A percentile compares a stretch with the other conserved stretches of the same genome.
These are phyloP conservation scores for Antennarius striatus DNA, from an alignment of 2,113 vertebrate genomes.

Conservation along the genomic window DNA sequence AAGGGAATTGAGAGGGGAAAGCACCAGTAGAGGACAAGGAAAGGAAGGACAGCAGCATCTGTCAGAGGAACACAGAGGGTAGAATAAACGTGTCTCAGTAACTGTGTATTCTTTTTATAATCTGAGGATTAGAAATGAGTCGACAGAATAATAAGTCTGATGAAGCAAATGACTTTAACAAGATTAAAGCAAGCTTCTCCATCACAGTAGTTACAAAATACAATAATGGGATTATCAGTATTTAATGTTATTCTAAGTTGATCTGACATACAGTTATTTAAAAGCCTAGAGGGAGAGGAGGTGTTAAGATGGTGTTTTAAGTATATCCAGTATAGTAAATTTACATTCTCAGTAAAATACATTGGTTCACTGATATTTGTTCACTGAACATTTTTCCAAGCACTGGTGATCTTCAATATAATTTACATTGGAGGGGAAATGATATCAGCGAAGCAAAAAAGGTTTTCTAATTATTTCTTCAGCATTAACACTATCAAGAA, in stretches of 20 bases:
- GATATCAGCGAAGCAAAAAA: too few relatives aligned
- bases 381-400: too few relatives aligned
- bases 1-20: constrained; percentile 21
- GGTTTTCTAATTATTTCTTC: too few relatives aligned
- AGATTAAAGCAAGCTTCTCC: constrained; percentile 35
- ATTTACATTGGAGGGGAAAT: too few relatives aligned
- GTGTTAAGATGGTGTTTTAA: background rate
- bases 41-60: constrained; percentile 6
- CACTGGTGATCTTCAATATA: too few relatives aligned
- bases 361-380: too few relatives aligned
- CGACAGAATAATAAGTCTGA: constrained; percentile 25
- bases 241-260: background rate
- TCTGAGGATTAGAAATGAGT: constrained; percentile 36
- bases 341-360: too few relatives aligned
- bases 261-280: background rate
- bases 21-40: constrained; percentile 23
- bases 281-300: background rate
- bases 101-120: constrained; percentile 37
- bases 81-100: constrained; percentile 32
- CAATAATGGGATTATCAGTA: background rate
- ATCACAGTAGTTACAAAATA: constrained; percentile 7
- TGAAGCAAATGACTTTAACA: constrained; percentile 28
- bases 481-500: too few relatives aligned
- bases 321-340: too few relatives aligned
- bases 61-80: constrained; percentile 11